Evolutionary conservation across 2,888 invertebrate species (phyloP).

Genomic region (Halocaridina rubra): DNA sequence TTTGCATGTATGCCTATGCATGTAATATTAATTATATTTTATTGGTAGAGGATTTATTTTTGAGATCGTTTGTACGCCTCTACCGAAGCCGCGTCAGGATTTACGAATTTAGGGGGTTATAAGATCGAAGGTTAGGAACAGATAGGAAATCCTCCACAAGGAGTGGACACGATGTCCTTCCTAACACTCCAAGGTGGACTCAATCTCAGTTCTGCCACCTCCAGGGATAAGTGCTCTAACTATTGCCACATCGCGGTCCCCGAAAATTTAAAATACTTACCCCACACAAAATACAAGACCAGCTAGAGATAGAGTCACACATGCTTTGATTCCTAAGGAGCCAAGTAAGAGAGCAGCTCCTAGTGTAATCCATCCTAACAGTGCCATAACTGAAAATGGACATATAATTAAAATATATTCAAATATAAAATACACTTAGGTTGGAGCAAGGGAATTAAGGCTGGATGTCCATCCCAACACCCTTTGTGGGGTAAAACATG

Average conservation of each 20-base stretch:
- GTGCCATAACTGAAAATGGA: slow-evolving; percentile 11
- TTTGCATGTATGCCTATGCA: too few relatives aligned
- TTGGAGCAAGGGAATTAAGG: too few relatives aligned
- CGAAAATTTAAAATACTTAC: slow-evolving; percentile 12
- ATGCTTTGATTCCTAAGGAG: slow-evolving; percentile 37
- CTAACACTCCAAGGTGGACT: too few relatives aligned
- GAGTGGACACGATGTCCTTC: not conserved
- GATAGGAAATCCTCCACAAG: not conserved
- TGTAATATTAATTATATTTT: too few relatives aligned
- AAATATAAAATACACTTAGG: not conserved
- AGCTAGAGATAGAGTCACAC: slow-evolving; percentile 16
- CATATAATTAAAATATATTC: not conserved
- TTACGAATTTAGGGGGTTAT: too few relatives aligned
- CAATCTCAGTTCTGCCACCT: not conserved
- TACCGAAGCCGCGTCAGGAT: too few relatives aligned
- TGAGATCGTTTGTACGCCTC: too few relatives aligned
- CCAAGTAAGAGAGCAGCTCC: slow-evolving; percentile 23
- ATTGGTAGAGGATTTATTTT: too few relatives aligned
- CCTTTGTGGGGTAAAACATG: not conserved
- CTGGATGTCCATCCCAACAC: too few relatives aligned
- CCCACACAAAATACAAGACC: slow-evolving; percentile 22
- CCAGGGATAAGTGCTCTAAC: not conserved
- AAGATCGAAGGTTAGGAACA: not conserved
- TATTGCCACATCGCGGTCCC: too few relatives aligned
- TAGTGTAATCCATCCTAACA: slow-evolving; percentile 20